phyloP scores from a whole-genome alignment of 1,140 invertebrate genomes.

The Dendrolimus kikuchii region DNA sequence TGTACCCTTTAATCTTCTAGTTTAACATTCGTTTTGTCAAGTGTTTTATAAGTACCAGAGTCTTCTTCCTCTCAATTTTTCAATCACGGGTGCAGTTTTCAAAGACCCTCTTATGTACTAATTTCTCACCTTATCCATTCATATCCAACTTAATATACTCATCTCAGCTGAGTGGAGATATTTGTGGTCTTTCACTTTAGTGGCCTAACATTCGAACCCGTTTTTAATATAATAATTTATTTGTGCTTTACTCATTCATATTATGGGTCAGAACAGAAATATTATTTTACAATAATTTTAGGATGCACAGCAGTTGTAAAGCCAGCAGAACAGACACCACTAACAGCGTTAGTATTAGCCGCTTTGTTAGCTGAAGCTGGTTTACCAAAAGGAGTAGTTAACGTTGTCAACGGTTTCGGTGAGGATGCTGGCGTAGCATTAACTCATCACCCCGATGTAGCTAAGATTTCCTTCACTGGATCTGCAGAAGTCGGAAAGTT shows the following conservation, averaged over 20 bases:
- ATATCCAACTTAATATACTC: too few species aligned
- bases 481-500: conserved; percentile 68
- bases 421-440: conserved; percentile 82
- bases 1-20: too few species aligned
- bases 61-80: too few species aligned
- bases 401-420: conserved; percentile 91
- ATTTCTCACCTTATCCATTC: too few species aligned
- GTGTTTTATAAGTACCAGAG: too few species aligned
- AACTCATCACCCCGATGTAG: conserved; percentile 7
- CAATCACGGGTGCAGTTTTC: too few species aligned
- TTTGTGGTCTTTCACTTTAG: too few species aligned
- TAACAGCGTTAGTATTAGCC: conserved; percentile 93
- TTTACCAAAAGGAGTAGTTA: conserved; percentile 88
- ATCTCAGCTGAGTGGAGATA: too few species aligned
- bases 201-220: too few species aligned
- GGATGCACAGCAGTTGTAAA: conserved; percentile 92
- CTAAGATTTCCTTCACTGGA: conserved; percentile 7
- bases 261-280: not conserved
- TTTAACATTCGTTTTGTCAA: too few species aligned
- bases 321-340: conserved; percentile 96
- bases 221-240: not conserved
- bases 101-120: too few species aligned
- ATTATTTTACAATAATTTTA: conserved; percentile 13
- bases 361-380: conserved; percentile 88
- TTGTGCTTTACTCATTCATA: not conserved